Base-by-base conservation (phyloP, 1,140 invertebrate species). In the Amphibalanus amphitrite region DNA sequence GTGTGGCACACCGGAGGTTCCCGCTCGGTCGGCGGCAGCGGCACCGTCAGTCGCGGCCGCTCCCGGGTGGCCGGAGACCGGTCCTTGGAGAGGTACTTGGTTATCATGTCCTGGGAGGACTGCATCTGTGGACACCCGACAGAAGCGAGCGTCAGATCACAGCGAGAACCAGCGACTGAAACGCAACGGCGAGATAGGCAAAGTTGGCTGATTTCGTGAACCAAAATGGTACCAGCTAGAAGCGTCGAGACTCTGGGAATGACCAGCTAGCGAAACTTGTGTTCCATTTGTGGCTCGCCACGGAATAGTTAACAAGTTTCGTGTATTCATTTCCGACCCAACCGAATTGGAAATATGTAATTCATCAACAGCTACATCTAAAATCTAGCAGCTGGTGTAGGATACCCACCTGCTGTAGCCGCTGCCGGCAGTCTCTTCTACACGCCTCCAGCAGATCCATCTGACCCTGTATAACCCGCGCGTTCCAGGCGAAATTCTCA, bases 401-500 rank as follows among this genome's bases (percentile, higher is more conserved):
- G 25, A 59, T 38, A 38, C 33, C 33, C 4, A 82, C 82, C 75
- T 82, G 81, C n/a, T 77, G 72, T 29, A 82, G 70, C 28, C 77
- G 71, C 68, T 77, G 74, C 69, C 74, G 75, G 67, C 80, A 78
- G 64, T 82, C 80, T 71, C 80, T 78, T 69, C 78, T 77, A 68
- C 79, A 78, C 29, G 79, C 78, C n/a, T 76, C 74, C 67, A 85
- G 75, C 28, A 85, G 77, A 73, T 84, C 83, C 26, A 84, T 78
- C 75, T 86, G 85, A 30, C 83, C 83, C 72, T 83, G 81, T 28
- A 86, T 76, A 28, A 86, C 79, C 28, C 84, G 76, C 28, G 85
- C 80, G 76, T 86, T 86, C 84, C 84, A 86, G 6, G 83, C 82
- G 78, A 82, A 85, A 74, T 84, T 85, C 73, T 86, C 85, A 47